Base-by-base conservation (phyloP, 2,888 invertebrate genomes). In the Acholoe squamosa region DNA sequence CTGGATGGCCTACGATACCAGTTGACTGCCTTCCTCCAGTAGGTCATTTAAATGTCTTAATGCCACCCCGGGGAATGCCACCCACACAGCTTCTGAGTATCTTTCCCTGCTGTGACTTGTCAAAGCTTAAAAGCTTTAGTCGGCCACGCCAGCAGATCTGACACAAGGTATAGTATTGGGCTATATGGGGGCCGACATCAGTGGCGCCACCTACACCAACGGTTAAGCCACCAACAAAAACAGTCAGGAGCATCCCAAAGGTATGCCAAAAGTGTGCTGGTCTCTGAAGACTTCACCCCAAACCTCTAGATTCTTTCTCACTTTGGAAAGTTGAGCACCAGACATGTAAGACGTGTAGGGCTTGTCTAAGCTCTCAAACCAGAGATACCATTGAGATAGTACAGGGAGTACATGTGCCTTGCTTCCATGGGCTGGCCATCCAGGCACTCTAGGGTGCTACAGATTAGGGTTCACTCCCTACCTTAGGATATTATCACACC, bases 161-260 rank as follows among this genome's bases (percentile, higher is more conserved):
- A n/a, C n/a, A n/a, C n/a, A n/a, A 19, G 12, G 19, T 61, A 61
- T 19, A 19, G 19, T 54, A 19, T 10, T 61, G 61, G 61, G 19
- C 14, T 61, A 61, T 61, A 61, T 61, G 19, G n/a, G 61, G 61
- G 61, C 19, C 61, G 43, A 61, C 61, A 61, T 19, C 61, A 61
- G 61, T 61, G 61, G 61, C 61, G 61, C 61, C 61, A 61, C 61
- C 61, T 61, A 3, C 3, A n/a, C 61, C 61, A 61, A 61, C 61
- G 12, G 61, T 61, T 43, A 7, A 10, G 43, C 43, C 61, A 19
- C 61, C 61, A 14, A 61, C 61, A 61, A 61, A 61, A 61, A 61
- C 61, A 19, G 61, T 61, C n/a, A 61, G 19, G 19, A 61, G 61
- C 61, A 61, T 61, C 61, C 61, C 61, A 61, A 19, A 43, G 10